A percentile compares a stretch with the other conserved stretches of the same genome.
phyloP scores from a whole-genome alignment of 1,140 invertebrate species.

The Armadillidium nasatum region DNA sequence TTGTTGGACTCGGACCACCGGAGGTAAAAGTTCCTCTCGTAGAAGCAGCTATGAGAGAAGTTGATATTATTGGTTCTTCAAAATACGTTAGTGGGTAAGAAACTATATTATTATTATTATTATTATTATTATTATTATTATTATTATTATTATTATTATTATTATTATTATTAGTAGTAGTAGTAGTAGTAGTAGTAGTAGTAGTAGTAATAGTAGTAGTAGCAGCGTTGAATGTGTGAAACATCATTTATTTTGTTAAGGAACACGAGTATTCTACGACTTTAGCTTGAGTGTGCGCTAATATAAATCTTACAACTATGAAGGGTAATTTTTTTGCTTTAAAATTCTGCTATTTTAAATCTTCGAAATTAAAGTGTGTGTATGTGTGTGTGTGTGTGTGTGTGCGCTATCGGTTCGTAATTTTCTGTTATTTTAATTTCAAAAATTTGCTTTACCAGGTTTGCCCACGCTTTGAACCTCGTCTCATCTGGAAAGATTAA shows the following conservation, averaged over 20 bases:
- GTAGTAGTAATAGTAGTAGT: too few relatives aligned
- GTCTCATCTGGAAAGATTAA: constrained; percentile 76
- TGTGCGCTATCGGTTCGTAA: background rate
- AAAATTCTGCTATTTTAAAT: background rate
- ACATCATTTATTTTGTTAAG: too few relatives aligned
- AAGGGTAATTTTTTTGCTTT: too few relatives aligned
- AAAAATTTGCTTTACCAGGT: constrained; percentile 50
- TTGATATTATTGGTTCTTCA: constrained; percentile 86
- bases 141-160: background rate
- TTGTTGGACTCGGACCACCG: constrained; percentile 77
- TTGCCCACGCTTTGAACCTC: constrained; percentile 76
- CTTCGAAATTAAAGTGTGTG: background rate
- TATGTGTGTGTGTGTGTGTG: background rate
- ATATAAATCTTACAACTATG: too few relatives aligned
- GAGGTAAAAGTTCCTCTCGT: constrained; percentile 76
- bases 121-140: background rate
- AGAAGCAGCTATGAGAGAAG: constrained; percentile 71
- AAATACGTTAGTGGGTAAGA: constrained; percentile 47
- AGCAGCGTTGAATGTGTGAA: too few relatives aligned
- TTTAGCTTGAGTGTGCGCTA: too few relatives aligned
- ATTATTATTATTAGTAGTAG: too few relatives aligned
- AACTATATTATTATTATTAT: background rate
- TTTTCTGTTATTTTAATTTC: too few relatives aligned
- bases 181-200: too few relatives aligned
- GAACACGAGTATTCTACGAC: too few relatives aligned